These are phyloP conservation scores for Manacus vitellinus DNA, from an alignment of 2,113 vertebrate genomes.

Conservation along the genomic window DNA sequence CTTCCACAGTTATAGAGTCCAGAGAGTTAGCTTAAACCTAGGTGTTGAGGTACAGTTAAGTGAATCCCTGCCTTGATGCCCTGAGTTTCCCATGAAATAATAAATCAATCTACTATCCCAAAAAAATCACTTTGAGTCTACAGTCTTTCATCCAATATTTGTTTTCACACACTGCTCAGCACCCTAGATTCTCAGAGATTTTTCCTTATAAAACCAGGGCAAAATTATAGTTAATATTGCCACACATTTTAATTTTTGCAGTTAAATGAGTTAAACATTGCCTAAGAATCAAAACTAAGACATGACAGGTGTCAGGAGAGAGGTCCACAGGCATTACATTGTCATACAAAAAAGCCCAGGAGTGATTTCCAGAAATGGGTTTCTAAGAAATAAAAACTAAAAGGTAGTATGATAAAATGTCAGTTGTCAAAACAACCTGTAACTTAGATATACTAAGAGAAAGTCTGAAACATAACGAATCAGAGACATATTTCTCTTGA, in stretches of 20 bases:
- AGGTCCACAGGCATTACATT: background rate
- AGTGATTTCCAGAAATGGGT: background rate
- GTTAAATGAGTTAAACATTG: background rate
- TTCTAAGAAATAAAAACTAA: constrained; percentile 7
- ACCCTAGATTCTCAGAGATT: background rate
- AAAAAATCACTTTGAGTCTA: background rate
- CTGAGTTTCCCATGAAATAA: background rate
- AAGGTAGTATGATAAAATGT: background rate
- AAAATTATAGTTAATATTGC: background rate
- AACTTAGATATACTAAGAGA: background rate
- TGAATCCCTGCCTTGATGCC: background rate
- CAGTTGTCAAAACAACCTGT: background rate
- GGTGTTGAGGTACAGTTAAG: background rate
- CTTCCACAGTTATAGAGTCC: background rate
- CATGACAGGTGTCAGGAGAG: background rate
- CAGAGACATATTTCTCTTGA: background rate
- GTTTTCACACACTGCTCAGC: background rate
- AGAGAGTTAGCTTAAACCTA: background rate
- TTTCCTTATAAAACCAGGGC: background rate
- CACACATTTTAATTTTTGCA: background rate
- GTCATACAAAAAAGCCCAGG: background rate
- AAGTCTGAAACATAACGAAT: background rate
- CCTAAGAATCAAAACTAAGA: background rate
- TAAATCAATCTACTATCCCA: background rate
- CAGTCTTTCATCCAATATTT: background rate